Conservation (phyloP, 2,113 vertebrate genomes). For the Apodemus speciosus region DNA sequence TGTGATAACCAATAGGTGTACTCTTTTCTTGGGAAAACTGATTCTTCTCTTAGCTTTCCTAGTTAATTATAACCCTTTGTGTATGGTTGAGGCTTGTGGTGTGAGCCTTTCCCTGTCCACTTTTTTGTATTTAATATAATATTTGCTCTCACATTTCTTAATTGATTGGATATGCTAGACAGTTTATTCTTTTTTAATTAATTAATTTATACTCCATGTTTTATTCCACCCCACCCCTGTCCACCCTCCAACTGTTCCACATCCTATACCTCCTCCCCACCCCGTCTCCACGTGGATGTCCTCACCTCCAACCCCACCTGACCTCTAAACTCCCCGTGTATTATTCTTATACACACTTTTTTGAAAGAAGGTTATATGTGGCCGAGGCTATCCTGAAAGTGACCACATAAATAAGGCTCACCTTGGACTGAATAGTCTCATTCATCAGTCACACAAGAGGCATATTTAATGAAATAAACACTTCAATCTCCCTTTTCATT, state of each 20-base stretch:
- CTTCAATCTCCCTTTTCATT: too few species aligned
- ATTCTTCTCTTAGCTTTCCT: background rate
- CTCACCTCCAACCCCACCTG: too few species aligned
- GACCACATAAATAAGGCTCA: background rate
- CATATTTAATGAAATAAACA: background rate
- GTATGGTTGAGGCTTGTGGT: background rate
- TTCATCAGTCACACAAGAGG: background rate
- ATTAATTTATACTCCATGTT: too few species aligned
- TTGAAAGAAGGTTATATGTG: background rate
- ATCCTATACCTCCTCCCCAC: too few species aligned
- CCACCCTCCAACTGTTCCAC: too few species aligned
- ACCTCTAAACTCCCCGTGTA: too few species aligned
- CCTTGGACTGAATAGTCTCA: background rate
- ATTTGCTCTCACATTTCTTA: background rate
- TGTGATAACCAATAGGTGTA: background rate
- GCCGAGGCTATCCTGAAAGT: background rate
- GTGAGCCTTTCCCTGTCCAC: background rate
- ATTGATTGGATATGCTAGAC: background rate
- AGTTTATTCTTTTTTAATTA: too few species aligned
- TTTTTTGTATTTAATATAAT: slow-evolving; percentile 5
- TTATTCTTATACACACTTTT: background rate
- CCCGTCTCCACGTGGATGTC: too few species aligned
- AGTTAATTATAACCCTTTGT: background rate
- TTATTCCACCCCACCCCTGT: too few species aligned
- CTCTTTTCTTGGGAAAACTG: background rate